Evolutionary conservation across 2,113 vertebrate genomes (phyloP).

Genomic region (Probosciger aterrimus): DNA sequence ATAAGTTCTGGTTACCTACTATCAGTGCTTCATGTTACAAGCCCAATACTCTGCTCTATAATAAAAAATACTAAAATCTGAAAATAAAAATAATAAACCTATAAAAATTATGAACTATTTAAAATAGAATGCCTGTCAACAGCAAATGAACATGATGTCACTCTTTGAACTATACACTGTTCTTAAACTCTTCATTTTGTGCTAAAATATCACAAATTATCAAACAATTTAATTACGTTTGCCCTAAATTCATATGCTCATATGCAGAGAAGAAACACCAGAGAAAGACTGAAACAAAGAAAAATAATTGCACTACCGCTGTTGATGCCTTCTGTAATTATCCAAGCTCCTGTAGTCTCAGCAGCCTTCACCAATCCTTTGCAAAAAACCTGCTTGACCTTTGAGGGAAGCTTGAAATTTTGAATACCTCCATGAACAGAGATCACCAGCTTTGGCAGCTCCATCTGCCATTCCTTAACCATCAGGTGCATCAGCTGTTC

Average conservation of each 20-base stretch:
- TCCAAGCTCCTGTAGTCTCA: conserved; percentile 93
- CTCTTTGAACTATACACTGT: not conserved
- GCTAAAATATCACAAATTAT: not conserved
- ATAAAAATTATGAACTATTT: not conserved
- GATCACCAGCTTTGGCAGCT: conserved; percentile 90
- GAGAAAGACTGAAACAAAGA: not conserved
- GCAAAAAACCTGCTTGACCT: conserved; percentile 86
- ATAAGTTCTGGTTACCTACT: not conserved
- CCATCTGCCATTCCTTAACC: conserved; percentile 95
- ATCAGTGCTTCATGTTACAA: not conserved
- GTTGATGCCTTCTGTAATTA: conserved; percentile 93
- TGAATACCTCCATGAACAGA: conserved; percentile 90
- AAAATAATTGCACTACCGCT: conserved; percentile 73
- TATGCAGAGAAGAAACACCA: not conserved
- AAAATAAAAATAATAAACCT: not conserved
- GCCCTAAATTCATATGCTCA: not conserved
- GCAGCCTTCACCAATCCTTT: conserved; percentile 90
- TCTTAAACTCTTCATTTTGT: not conserved
- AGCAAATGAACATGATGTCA: not conserved
- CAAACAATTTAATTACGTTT: not conserved
- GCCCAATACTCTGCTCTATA: not conserved
- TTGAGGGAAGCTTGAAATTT: conserved; percentile 86
- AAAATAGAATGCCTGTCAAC: not conserved
- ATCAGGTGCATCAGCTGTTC: conserved; percentile 88
- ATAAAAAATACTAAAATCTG: not conserved